Conservation (phyloP, 2,113 vertebrate genomes). For the Cyprinodon tularosa region DNA sequence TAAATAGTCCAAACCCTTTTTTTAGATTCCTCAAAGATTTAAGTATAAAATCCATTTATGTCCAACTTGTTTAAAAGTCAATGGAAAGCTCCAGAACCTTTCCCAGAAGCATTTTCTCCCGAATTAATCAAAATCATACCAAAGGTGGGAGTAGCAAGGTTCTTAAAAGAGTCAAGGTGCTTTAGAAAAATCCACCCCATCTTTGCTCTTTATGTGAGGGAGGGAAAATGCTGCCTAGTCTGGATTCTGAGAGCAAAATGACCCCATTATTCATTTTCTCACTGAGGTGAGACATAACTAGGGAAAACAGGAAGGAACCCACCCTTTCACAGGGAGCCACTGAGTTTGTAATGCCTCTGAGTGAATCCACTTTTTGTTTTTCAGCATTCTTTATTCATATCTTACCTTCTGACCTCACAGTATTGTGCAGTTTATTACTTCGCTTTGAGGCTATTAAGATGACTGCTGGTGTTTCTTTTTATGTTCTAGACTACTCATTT, state of each 20-base stretch:
- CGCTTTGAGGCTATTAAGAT: neutral
- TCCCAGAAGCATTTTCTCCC: slow-evolving; percentile 30
- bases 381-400: neutral
- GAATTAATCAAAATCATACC: slow-evolving; percentile 49
- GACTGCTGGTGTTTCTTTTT: neutral
- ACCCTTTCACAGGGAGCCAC: slow-evolving; percentile 14
- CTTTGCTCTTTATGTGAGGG: slow-evolving; percentile 23
- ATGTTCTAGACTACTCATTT: neutral
- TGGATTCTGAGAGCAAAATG: slow-evolving; percentile 36
- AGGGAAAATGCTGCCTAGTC: slow-evolving; percentile 37
- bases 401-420: neutral
- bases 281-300: slow-evolving; percentile 31
- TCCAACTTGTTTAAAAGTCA: slow-evolving; percentile 24
- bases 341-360: slow-evolving; percentile 16
- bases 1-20: slow-evolving; percentile 2
- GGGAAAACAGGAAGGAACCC: slow-evolving; percentile 9
- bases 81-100: slow-evolving; percentile 26
- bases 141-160: slow-evolving; percentile 27
- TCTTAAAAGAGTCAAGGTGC: slow-evolving; percentile 24
- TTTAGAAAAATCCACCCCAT: slow-evolving; percentile 35
- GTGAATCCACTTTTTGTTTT: neutral
- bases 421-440: neutral
- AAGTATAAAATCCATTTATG: slow-evolving; percentile 6
- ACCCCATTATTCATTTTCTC: slow-evolving; percentile 48
- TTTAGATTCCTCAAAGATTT: slow-evolving; percentile 5